Percentiles rank a stretch among this genome's conserved stretches.
phyloP scores from a whole-genome alignment of 2,113 vertebrate genomes.

The Microcebus ravelobensis region DNA sequence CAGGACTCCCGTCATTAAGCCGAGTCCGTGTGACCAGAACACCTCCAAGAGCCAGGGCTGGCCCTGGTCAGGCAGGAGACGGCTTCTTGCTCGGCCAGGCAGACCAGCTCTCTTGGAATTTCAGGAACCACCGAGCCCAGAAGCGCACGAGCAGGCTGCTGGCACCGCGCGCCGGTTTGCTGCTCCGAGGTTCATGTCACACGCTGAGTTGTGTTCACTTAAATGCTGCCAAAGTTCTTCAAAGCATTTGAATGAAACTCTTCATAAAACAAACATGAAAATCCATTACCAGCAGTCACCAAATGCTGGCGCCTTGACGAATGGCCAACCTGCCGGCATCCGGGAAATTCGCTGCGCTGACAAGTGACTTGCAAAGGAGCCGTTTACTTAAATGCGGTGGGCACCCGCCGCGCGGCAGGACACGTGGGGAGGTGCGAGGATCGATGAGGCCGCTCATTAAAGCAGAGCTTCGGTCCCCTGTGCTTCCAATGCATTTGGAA shows the following conservation, averaged over 20 bases:
- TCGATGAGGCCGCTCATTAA: conserved; percentile 49
- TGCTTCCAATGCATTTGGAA: conserved; percentile 67
- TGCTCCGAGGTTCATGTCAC: conserved; percentile 54
- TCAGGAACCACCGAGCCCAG: not conserved
- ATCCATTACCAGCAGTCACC: conserved; percentile 65
- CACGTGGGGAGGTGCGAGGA: not conserved
- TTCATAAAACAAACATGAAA: conserved; percentile 79
- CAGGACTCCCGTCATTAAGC: not conserved
- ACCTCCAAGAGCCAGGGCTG: not conserved
- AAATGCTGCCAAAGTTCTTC: conserved; percentile 70
- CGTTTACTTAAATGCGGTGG: not conserved
- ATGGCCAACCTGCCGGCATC: conserved; percentile 9
- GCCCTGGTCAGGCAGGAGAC: not conserved
- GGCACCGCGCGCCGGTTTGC: not conserved
- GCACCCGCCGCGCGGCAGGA: rapidly evolving
- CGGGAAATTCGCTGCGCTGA: not conserved
- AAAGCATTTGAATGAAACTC: conserved; percentile 73
- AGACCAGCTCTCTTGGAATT: not conserved
- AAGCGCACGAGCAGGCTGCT: not conserved
- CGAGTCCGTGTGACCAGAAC: not conserved
- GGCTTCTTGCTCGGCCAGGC: not conserved
- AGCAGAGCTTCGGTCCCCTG: conserved; percentile 28
- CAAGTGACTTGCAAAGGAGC: not conserved
- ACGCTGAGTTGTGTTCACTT: not conserved
- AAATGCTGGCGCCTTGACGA: conserved; percentile 36